Percentiles rank a stretch among this genome's conserved stretches.
Conservation (phyloP, 2,113 vertebrate species). For the Otis tarda region DNA sequence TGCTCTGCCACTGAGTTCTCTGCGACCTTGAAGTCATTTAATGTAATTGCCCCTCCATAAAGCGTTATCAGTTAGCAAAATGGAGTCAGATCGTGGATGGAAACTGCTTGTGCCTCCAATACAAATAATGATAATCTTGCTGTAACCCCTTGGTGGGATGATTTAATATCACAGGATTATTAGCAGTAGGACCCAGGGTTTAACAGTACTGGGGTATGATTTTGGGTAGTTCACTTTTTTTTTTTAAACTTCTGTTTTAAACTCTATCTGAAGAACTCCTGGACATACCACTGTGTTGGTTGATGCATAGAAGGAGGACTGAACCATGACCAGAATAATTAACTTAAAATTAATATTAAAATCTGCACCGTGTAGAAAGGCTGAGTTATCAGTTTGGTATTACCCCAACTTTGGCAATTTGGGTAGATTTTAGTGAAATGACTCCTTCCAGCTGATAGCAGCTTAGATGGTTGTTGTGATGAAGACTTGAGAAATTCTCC, state of each 20-base stretch:
- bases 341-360: background rate
- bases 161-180: background rate
- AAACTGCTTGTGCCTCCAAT: background rate
- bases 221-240: background rate
- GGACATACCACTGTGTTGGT: background rate
- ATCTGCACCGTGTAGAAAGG: background rate
- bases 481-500: background rate
- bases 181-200: background rate
- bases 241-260: background rate
- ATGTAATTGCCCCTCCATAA: background rate
- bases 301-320: background rate
- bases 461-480: background rate
- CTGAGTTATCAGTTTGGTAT: background rate
- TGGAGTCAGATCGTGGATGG: background rate
- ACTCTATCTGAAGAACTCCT: background rate
- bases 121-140: background rate
- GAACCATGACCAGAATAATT: background rate
- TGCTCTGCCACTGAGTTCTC: background rate
- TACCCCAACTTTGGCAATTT: background rate
- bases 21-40: background rate
- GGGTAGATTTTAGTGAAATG: background rate
- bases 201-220: background rate
- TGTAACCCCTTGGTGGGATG: background rate
- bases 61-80: background rate
- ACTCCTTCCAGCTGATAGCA: background rate